Evolutionary conservation across 2,797 vertebrate genomes (phyloP), one percentile per base, ranked within the genome.

Genomic region (Morus bassanus): DNA sequence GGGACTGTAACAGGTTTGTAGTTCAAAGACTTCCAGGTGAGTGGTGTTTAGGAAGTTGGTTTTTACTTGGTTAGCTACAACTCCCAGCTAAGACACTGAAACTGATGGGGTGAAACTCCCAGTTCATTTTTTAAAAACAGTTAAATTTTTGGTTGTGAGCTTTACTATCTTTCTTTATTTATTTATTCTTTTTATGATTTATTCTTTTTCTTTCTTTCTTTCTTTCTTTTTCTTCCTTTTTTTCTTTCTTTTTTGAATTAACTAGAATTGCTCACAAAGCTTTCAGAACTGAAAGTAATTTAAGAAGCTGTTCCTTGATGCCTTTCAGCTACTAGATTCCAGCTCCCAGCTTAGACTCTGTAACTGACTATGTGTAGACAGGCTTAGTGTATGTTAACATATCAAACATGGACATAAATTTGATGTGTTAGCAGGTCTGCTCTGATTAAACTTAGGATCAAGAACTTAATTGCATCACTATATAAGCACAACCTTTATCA

Each of bases 371-470:
- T 91, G 77, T 92, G 81, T 93, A 76, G 89, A 85, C 63, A 92
- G 74, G 89, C 78, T 95, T 93, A 95, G 85, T 67, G 48, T 63
- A 51, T 86, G 80, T 94, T 95, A 94, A 92, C 88, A 84, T 69
- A 91, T 89, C 81, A 95, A 95, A 96, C 81, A 89, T 9, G 46
- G 46, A 51, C 46, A 82, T 82, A 91, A 94, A 93, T 91, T 76
- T 95, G 84, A 86, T 89, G 59, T 85, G 81, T 92, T 93, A 94
- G 73, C 84, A 94, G 85, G 67, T 76, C 54, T 89, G 35, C 59
- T 93, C 51, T 93, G 80, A 88, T 89, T 93, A 93, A 94, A 93
- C 18, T 80, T 87, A 63, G 64, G 87, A 96, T 91, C 67, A 89
- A 89, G 89, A 82, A 95, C 33, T 95, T 91, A 89, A 92, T 92